Percentiles rank a stretch among this genome's conserved stretches.
Evolutionary conservation across 2,888 invertebrate genomes (phyloP).

Genomic region (Syrista parreyssii): DNA sequence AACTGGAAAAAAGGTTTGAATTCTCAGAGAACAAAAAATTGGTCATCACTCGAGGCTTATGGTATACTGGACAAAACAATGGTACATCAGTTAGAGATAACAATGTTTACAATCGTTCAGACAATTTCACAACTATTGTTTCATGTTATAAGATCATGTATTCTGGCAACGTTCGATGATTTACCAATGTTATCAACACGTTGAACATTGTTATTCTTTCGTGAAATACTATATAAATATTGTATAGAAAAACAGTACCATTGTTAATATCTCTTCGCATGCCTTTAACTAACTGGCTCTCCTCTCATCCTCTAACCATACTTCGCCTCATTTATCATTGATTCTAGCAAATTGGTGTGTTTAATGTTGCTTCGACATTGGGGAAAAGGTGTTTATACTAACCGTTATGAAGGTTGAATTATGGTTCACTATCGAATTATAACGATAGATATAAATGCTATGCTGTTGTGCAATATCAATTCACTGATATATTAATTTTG

Average conservation of each 20-base stretch:
- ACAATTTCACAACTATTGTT: neutral
- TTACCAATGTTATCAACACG: neutral
- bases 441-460: neutral
- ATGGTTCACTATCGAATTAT: slow-evolving; percentile 2
- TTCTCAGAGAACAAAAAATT: slow-evolving; percentile 29
- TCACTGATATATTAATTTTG: too few relatives aligned
- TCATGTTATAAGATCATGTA: neutral
- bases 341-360: slow-evolving; percentile 23
- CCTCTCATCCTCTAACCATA: slow-evolving; percentile 15
- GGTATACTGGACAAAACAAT: slow-evolving; percentile 34
- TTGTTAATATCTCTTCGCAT: slow-evolving; percentile 34
- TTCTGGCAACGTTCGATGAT: neutral
- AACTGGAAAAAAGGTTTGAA: slow-evolving; percentile 65
- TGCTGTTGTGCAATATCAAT: too few relatives aligned
- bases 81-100: slow-evolving; percentile 19
- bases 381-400: slow-evolving; percentile 32
- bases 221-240: neutral
- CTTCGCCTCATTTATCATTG: slow-evolving; percentile 32
- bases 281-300: slow-evolving; percentile 19
- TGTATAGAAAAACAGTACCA: slow-evolving; percentile 18
- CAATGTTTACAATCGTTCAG: neutral
- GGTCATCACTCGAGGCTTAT: slow-evolving; percentile 23
- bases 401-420: slow-evolving; percentile 26
- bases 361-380: slow-evolving; percentile 40
- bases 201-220: neutral